Conservation (phyloP, 1,140 invertebrate species). For the Platorchestia sp. region DNA sequence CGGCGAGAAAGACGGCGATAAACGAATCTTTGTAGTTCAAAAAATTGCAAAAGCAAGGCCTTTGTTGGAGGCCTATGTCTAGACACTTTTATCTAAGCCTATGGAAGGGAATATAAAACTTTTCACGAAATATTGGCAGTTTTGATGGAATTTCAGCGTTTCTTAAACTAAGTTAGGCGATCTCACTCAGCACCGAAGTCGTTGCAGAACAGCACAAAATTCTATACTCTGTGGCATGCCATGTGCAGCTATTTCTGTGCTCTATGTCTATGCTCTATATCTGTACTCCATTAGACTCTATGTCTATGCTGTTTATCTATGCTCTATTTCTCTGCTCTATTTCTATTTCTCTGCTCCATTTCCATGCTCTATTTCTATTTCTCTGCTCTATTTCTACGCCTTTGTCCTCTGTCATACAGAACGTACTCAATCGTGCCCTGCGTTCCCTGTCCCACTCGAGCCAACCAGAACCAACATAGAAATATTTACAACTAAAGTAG, state of each 20-base stretch:
- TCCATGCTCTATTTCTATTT: too few species aligned
- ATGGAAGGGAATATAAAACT: background rate
- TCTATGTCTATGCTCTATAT: too few species aligned
- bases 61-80: background rate
- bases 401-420: too few species aligned
- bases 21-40: conserved; percentile 9
- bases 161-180: background rate
- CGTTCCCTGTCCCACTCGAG: too few species aligned
- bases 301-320: background rate
- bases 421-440: too few species aligned
- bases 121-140: background rate
- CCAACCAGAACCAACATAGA: too few species aligned
- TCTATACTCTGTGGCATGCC: too few species aligned
- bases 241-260: too few species aligned
- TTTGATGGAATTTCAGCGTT: background rate
- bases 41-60: background rate
- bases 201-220: too few species aligned
- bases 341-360: too few species aligned
- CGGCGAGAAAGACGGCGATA: background rate
- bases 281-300: background rate
- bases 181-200: background rate
- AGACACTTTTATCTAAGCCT: background rate
- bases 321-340: background rate
- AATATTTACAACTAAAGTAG: too few species aligned
- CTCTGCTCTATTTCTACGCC: too few species aligned